Evolutionary conservation across 2,888 invertebrate species (phyloP), one percentile per base, ranked within the genome.

Genomic region (Andrena hattorfiana): DNA sequence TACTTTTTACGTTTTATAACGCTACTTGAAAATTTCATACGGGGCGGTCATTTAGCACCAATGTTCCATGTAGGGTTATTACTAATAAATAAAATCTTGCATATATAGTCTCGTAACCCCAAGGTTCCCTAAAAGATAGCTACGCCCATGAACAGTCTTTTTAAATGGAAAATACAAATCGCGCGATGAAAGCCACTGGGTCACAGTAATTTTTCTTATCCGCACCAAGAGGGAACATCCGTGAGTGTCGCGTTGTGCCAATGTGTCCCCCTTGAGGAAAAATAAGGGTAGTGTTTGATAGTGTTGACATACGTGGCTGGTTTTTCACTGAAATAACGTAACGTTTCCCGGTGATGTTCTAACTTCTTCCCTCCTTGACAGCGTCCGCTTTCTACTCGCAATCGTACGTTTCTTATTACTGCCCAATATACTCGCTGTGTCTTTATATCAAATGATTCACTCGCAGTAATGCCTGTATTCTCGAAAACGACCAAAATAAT

Each of bases 221-320:
- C 59, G 20, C 48, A 60, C 5, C 10, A 54, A 48, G 72, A 49
- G 54, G 23, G 72, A 49, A 54, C 62, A 66, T 69, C 73, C 70
- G 77, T 73, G 64, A 68, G n/a, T 54, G 54, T 67, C 23, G 68
- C 49, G 51, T 32, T 63, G 72, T 69, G 54, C 71, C 66, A 67
- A 78, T 83, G 77, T 77, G 68, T 84, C 56, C 28, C 51, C 64
- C 60, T 32, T 71, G 68, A 48, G 64, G 54, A 80, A 5, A 83
- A 83, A 69, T 62, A 84, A 69, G 78, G 70, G 71, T 78, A 78
- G 79, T 71, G 84, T 49, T 73, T 35, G 6, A 63, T 51, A 74
- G 74, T 78, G 56, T 56, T 42, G 83, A 77, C 83, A 83, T 84
- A 84, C 83, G 76, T 77, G 70, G 59, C 67, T 67, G 30, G 71